Base-by-base conservation (phyloP, 2,797 vertebrate genomes). In the Gymnodraco acuticeps region DNA sequence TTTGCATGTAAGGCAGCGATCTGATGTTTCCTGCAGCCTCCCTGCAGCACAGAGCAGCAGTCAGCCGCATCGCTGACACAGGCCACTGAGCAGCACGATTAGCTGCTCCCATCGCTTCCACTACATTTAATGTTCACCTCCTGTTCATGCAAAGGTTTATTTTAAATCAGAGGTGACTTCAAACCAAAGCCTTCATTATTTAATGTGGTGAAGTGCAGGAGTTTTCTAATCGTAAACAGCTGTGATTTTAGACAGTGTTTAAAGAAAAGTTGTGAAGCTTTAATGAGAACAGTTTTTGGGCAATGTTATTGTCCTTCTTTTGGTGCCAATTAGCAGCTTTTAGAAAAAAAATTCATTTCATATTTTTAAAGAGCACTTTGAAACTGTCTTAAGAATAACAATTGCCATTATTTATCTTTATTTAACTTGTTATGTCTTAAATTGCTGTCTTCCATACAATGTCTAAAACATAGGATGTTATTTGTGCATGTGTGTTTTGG, bases 71-170 rank as follows among this genome's bases (percentile, higher is more conserved):
- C n/a, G 3, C 70, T 78, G 74, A 73, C 86, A 86, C 87, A 85
- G 90, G 86, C 87, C 90, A 90, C 75, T 89, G 89, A 90, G 82
- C 89, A 89, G 64, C 68, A 71, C 16, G 38, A 82, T 85, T 72
- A 76, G 70, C 71, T 41, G 51, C 80, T 83, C 73, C 70, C 60
- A 38, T 60, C 10, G 60, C 87, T 80, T 87, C 86, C 87, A 63
- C 85, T 60, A 81, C 81, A 89, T 82, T 87, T 87, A 66, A 85
- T 66, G 46, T 45, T 80, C 38, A 59, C 55, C 23, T 46, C 15
- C 53, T 68, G 66, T 65, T 75, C 70, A 75, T 62, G 59, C 65
- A 78, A 60, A 78, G 53, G 2, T 58, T 70, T 50, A 60, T 58
- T 82, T 78, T 23, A 61, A 75, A 84, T 76, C 53, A 41, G 45